phyloP scores from a whole-genome alignment of 2,797 vertebrate species.

The Microctenopoma steveboyesi region DNA sequence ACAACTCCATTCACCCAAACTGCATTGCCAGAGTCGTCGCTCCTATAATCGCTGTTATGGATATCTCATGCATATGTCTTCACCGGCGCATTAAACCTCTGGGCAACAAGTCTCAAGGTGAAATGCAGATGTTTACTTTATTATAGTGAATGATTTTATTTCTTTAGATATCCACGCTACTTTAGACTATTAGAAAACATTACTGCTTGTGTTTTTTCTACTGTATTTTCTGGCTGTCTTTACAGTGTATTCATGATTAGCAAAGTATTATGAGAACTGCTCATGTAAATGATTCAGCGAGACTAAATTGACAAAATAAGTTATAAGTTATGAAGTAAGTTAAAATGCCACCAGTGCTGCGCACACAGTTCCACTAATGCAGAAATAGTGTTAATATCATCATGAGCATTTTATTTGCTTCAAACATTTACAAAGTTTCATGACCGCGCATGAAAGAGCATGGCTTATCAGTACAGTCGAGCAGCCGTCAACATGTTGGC shows the following conservation, averaged over 20 bases:
- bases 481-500: slow-evolving; percentile 41
- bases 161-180: background rate
- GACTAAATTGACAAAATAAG: background rate
- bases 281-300: background rate
- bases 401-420: slow-evolving; percentile 35
- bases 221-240: background rate
- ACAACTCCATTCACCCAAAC: slow-evolving; percentile 87
- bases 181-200: background rate
- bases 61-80: slow-evolving; percentile 37
- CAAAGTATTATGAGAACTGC: slow-evolving; percentile 4
- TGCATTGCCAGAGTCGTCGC: slow-evolving; percentile 66
- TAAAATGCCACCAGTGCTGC: slow-evolving; percentile 7
- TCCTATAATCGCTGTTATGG: slow-evolving; percentile 44
- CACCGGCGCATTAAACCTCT: slow-evolving; percentile 44
- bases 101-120: slow-evolving; percentile 19
- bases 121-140: slow-evolving; percentile 26
- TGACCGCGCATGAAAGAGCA: slow-evolving; percentile 70
- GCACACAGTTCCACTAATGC: background rate
- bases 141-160: background rate
- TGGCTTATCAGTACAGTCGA: slow-evolving; percentile 59
- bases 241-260: too few relatives aligned
- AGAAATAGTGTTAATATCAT: slow-evolving; percentile 14
- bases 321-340: too few relatives aligned
- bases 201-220: background rate
- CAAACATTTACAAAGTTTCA: slow-evolving; percentile 37